phyloP scores from a whole-genome alignment of 2,888 invertebrate genomes.

The Diachrysia chrysitis region DNA sequence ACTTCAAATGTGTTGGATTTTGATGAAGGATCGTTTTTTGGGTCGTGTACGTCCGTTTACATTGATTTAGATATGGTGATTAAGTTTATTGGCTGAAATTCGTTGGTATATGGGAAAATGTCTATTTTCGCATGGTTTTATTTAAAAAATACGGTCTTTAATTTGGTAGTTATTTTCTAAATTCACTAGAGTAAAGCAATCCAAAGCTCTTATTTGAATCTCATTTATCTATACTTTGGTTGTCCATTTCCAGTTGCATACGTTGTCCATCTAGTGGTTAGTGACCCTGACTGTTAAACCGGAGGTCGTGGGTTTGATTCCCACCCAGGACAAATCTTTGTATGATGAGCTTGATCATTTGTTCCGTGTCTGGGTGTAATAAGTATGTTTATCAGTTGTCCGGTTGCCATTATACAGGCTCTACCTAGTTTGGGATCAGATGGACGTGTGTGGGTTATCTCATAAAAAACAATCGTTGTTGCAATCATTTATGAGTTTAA shows the following conservation, averaged over 20 bases:
- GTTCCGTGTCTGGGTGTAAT: too few relatives aligned
- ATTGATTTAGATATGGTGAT: not conserved
- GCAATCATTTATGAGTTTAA: constrained; percentile 29
- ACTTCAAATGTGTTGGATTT: constrained; percentile 46
- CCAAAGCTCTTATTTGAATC: not conserved
- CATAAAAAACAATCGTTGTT: too few relatives aligned
- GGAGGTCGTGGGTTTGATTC: too few relatives aligned
- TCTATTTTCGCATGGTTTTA: not conserved
- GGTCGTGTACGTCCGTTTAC: not conserved
- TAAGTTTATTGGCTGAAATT: not conserved
- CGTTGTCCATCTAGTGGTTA: too few relatives aligned
- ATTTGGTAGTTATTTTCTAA: not conserved
- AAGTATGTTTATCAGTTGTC: too few relatives aligned
- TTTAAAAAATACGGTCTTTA: not conserved
- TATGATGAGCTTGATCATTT: too few relatives aligned
- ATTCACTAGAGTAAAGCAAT: constrained; percentile 16
- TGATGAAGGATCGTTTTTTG: not conserved
- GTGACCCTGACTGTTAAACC: too few relatives aligned
- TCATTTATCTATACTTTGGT: not conserved
- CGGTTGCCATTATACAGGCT: too few relatives aligned
- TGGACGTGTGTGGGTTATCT: too few relatives aligned
- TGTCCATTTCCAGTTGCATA: too few relatives aligned
- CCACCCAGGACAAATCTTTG: too few relatives aligned
- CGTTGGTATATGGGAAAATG: not conserved
- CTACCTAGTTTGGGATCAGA: too few relatives aligned